Conservation (phyloP, 2,113 vertebrate genomes). For the Ranitomeya imitator region DNA sequence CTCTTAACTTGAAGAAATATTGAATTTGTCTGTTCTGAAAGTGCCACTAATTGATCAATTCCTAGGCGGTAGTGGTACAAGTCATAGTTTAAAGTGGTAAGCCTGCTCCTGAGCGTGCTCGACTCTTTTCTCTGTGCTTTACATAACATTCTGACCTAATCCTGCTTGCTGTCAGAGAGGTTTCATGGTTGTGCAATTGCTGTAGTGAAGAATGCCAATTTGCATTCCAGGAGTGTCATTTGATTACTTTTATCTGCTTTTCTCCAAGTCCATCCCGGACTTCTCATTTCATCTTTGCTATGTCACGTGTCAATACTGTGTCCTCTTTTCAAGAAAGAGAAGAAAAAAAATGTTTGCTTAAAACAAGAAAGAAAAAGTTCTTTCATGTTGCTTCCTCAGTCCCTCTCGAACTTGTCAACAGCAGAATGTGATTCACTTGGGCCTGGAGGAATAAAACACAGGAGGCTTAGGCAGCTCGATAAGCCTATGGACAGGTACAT, state of each 20-base stretch:
- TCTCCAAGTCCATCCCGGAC: conserved; percentile 78
- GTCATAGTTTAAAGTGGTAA: neutral
- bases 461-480: conserved; percentile 89
- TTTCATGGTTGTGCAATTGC: conserved; percentile 85
- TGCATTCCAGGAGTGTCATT: conserved; percentile 95
- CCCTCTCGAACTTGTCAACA: conserved; percentile 83
- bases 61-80: neutral
- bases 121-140: conserved; percentile 66
- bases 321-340: conserved; percentile 73
- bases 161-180: conserved; percentile 83
- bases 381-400: conserved; percentile 81
- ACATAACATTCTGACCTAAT: conserved; percentile 86
- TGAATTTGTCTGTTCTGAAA: neutral
- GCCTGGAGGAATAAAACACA: conserved; percentile 75
- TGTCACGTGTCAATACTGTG: conserved; percentile 81
- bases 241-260: conserved; percentile 92
- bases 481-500: conserved; percentile 93
- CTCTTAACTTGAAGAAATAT: neutral
- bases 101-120: neutral
- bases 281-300: conserved; percentile 83
- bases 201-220: conserved; percentile 89
- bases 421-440: conserved; percentile 82
- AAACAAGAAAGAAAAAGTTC: conserved; percentile 79
- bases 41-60: neutral
- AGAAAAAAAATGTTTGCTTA: conserved; percentile 74